Evolutionary conservation across 2,888 invertebrate species (phyloP).

Genomic region (Macrostomum cliftonense): DNA sequence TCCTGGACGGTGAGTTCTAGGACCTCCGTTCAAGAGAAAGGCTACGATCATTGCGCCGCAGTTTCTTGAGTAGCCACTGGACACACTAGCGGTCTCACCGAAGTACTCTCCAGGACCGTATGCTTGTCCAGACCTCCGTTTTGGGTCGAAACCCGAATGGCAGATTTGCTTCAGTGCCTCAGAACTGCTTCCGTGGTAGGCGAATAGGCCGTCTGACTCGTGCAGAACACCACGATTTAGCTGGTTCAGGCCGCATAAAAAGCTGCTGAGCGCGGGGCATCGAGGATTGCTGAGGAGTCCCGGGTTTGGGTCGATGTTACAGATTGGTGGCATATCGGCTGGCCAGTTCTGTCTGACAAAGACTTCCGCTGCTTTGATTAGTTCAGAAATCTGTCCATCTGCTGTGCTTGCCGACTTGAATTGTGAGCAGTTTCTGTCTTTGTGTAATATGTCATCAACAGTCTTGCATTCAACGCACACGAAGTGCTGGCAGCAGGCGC

Average conservation of each 20-base stretch:
- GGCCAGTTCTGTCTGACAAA: too few relatives aligned
- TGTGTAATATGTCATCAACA: too few relatives aligned
- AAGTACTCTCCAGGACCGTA: constrained; percentile 1
- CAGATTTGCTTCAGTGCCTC: background rate
- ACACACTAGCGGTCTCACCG: background rate
- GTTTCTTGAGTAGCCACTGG: background rate
- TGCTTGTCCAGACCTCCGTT: background rate
- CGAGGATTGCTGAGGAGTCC: background rate
- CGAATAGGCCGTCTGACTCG: background rate
- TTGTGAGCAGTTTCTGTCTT: too few relatives aligned
- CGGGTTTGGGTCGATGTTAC: too few relatives aligned
- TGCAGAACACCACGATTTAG: background rate
- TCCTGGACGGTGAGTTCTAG: background rate
- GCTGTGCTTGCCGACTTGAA: too few relatives aligned
- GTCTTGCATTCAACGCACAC: too few relatives aligned
- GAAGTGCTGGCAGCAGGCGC: too few relatives aligned
- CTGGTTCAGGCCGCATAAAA: background rate
- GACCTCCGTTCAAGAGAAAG: background rate
- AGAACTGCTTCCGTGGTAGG: background rate
- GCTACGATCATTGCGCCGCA: background rate
- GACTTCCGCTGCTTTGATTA: too few relatives aligned
- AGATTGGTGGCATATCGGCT: too few relatives aligned
- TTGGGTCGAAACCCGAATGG: background rate
- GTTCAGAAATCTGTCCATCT: too few relatives aligned
- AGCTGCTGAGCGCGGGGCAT: background rate